A percentile compares a stretch with the other conserved stretches of the same genome.
Conservation (phyloP, 2,797 vertebrate genomes). For the Chaunax sp. region DNA sequence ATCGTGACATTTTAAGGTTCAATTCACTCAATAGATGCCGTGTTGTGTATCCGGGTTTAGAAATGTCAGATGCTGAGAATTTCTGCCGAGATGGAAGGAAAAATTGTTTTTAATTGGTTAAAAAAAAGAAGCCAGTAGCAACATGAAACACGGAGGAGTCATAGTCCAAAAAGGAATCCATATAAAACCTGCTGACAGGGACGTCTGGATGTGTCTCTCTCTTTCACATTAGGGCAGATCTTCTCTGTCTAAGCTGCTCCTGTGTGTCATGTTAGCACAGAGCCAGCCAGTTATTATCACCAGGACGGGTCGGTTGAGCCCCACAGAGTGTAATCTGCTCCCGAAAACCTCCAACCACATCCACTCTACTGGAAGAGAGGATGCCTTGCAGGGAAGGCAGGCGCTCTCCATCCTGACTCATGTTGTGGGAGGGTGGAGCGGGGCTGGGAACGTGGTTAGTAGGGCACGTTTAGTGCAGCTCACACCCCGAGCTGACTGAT, state of each 20-base stretch:
- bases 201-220: conserved; percentile 17
- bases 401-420: conserved; percentile 59
- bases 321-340: conserved; percentile 52
- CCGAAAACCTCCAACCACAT: conserved; percentile 54
- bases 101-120: not conserved
- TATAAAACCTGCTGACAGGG: conserved; percentile 22
- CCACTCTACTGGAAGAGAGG: conserved; percentile 55
- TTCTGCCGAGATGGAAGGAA: not conserved
- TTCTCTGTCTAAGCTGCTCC: conserved; percentile 27
- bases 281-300: conserved; percentile 31
- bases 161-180: not conserved
- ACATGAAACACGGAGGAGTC: not conserved
- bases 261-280: conserved; percentile 29
- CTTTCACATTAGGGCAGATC: conserved; percentile 14
- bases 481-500: conserved; percentile 55
- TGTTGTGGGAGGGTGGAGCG: conserved; percentile 16
- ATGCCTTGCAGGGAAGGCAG: conserved; percentile 42
- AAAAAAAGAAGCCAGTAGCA: not conserved
- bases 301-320: conserved; percentile 24
- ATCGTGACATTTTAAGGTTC: conserved; percentile 14
- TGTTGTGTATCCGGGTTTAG: not conserved
- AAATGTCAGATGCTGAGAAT: conserved; percentile 9
- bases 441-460: conserved; percentile 39
- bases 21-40: conserved; percentile 4
- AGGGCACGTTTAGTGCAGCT: conserved; percentile 37